Evolutionary conservation across 1,140 invertebrate genomes (phyloP).

Genomic region (Aphis gossypii): DNA sequence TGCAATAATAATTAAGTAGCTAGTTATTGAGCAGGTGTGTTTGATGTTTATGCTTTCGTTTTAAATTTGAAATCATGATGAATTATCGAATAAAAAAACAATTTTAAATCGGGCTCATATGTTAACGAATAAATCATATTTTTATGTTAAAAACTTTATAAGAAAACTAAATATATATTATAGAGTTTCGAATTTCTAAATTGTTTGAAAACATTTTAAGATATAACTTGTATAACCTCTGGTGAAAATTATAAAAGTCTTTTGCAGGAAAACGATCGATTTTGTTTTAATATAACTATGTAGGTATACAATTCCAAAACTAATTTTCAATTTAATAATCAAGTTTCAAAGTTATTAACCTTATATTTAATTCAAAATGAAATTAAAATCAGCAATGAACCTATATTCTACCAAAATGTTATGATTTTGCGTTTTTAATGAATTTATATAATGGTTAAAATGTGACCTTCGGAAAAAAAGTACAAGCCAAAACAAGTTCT

Average conservation of each 20-base stretch:
- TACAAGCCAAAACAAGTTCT: no score
- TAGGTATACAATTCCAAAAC: background rate
- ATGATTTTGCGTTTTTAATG: no score
- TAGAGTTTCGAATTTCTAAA: background rate
- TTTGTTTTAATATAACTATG: background rate
- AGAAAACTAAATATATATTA: background rate
- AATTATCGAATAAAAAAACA: background rate
- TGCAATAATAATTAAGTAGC: background rate
- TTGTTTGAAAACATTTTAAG: background rate
- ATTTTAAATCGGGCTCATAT: background rate
- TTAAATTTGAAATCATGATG: background rate
- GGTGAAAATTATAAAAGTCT: background rate
- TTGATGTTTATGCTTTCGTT: background rate
- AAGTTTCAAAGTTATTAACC: background rate
- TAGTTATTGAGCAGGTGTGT: background rate
- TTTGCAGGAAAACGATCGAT: background rate
- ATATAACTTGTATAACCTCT: background rate
- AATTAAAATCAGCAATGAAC: background rate
- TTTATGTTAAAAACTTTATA: background rate
- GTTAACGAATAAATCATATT: background rate
- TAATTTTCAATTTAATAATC: background rate
- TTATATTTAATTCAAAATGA: background rate
- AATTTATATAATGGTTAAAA: no score
- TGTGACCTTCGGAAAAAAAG: no score
- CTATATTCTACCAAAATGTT: no score